Percentiles rank a stretch among this genome's conserved stretches.
These are phyloP conservation scores for Pachycephala philippinensis DNA, from an alignment of 2,113 vertebrate species.

Conservation along the genomic window DNA sequence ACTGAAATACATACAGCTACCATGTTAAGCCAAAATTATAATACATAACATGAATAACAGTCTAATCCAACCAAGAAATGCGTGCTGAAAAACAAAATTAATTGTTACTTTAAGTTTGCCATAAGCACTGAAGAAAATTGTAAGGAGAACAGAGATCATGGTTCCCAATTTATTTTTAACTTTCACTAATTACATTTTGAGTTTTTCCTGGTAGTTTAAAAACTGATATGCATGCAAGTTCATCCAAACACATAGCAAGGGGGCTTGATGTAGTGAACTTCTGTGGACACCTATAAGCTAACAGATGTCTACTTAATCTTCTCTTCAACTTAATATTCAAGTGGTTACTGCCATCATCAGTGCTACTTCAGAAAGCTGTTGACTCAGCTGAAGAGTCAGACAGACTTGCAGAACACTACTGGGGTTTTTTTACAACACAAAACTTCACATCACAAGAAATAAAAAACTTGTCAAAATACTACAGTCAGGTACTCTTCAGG, in stretches of 20 bases:
- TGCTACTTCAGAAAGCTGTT: neutral
- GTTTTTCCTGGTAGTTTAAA: neutral
- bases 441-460: neutral
- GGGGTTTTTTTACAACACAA: neutral
- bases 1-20: neutral
- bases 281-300: neutral
- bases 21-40: neutral
- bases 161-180: neutral
- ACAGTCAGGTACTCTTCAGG: neutral
- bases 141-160: neutral
- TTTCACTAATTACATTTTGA: neutral
- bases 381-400: neutral
- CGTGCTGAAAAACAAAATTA: neutral
- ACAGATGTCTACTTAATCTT: neutral
- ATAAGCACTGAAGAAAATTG: neutral
- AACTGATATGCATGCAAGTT: neutral
- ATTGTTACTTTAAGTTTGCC: neutral
- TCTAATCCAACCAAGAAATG: neutral
- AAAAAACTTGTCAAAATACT: neutral
- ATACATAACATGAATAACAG: neutral
- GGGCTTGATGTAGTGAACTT: neutral
- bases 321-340: neutral
- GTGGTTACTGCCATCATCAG: neutral
- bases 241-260: neutral
- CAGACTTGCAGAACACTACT: neutral